These are phyloP conservation scores for Adoxophyes honmai DNA, from an alignment of 1,140 invertebrate genomes.

Conservation along the genomic window DNA sequence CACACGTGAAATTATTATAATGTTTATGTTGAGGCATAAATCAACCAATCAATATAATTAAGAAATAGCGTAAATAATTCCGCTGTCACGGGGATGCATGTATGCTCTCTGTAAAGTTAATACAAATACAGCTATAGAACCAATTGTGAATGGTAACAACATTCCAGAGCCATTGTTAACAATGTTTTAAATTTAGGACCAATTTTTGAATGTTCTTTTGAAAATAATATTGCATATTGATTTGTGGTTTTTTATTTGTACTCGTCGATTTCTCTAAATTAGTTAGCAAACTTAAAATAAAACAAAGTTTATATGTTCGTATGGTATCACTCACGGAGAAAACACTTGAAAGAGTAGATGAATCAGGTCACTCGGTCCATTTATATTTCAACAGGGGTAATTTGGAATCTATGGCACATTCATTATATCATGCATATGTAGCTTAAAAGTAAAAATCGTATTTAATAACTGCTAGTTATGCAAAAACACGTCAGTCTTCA, in stretches of 20 bases:
- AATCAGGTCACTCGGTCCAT: neutral
- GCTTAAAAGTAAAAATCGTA: too few relatives aligned
- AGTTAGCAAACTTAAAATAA: too few relatives aligned
- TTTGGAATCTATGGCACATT: neutral
- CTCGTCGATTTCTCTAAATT: too few relatives aligned
- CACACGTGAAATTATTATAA: conserved; percentile 9
- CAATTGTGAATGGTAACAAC: conserved; percentile 61
- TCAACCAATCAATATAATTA: conserved; percentile 1
- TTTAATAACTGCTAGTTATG: too few relatives aligned
- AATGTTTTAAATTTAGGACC: conserved; percentile 74
- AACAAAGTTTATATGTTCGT: too few relatives aligned
- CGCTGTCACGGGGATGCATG: conserved; percentile 7
- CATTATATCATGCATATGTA: too few relatives aligned
- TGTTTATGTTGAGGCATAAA: neutral
- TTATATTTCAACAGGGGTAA: too few relatives aligned
- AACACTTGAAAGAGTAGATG: neutral
- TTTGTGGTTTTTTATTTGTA: conserved; percentile 38
- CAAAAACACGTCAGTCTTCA: too few relatives aligned
- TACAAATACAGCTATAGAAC: conserved; percentile 40
- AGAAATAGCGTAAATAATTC: neutral
- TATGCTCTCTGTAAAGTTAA: conserved; percentile 54
- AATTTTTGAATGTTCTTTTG: conserved; percentile 76
- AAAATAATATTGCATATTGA: conserved; percentile 76
- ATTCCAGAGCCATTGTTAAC: conserved; percentile 76
- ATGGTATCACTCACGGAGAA: conserved; percentile 4